Evolutionary conservation across 2,888 invertebrate species (phyloP).

Genomic region (Scrobipalpa atriplicella): DNA sequence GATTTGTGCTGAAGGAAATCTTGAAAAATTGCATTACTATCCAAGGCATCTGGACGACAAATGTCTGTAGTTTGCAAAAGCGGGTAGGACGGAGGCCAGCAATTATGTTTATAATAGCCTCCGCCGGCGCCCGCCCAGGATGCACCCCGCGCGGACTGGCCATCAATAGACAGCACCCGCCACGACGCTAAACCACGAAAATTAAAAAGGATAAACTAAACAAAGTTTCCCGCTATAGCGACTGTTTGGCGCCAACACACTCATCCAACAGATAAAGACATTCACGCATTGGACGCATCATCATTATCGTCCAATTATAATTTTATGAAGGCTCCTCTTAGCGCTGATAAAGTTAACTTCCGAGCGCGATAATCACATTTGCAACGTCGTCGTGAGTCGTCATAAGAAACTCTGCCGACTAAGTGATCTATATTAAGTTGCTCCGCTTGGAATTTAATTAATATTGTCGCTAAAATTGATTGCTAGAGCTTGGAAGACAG

Average conservation of each 20-base stretch:
- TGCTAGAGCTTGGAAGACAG: conserved; percentile 5
- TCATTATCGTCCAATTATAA: conserved; percentile 15
- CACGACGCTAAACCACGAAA: conserved; percentile 6
- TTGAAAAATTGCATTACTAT: conserved; percentile 1
- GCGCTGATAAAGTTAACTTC: conserved; percentile 6
- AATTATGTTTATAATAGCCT: conserved; percentile 62
- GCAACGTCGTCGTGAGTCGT: not conserved
- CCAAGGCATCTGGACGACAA: conserved; percentile 40
- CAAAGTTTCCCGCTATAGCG: not conserved
- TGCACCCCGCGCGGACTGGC: no score
- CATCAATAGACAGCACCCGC: conserved; percentile 5
- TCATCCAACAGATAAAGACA: conserved; percentile 16
- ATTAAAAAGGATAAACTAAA: conserved; percentile 22
- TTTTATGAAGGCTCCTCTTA: conserved; percentile 16
- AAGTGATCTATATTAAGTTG: conserved; percentile 13
- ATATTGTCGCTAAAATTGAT: conserved; percentile 5
- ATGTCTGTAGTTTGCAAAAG: conserved; percentile 36
- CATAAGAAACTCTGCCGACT: not conserved
- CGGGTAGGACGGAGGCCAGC: conserved; percentile 43
- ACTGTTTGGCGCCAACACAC: conserved; percentile 23
- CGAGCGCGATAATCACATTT: conserved; percentile 14
- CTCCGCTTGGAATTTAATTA: not conserved
- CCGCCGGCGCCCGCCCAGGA: conserved; percentile 49
- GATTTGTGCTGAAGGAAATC: not conserved
- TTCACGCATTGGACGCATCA: conserved; percentile 3